Evolutionary conservation across 2,797 vertebrate genomes (phyloP).

Genomic region (Chelmon rostratus): DNA sequence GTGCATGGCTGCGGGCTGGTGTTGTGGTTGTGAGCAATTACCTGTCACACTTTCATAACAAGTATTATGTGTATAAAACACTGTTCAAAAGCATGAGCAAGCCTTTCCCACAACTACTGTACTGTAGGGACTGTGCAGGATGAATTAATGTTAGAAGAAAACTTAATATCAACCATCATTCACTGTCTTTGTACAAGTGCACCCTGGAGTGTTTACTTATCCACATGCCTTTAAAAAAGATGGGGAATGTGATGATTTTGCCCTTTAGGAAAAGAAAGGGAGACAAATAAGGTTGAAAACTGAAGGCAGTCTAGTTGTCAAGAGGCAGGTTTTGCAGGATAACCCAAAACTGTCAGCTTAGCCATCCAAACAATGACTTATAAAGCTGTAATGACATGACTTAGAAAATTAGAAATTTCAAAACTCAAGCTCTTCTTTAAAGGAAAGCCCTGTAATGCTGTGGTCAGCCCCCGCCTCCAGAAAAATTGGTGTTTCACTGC

Average conservation of each 20-base stretch:
- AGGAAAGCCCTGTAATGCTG: conserved; percentile 2
- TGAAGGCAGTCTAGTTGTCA: conserved; percentile 1
- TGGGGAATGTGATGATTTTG: conserved; percentile 19
- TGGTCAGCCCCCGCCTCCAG: not conserved
- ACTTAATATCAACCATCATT: conserved; percentile 49
- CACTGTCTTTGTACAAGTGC: conserved; percentile 27
- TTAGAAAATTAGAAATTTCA: not conserved
- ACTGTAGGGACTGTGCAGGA: not conserved
- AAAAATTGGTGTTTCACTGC: conserved; percentile 20
- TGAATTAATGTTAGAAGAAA: conserved; percentile 41
- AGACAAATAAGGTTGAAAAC: conserved; percentile 23
- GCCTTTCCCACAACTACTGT: conserved; percentile 14
- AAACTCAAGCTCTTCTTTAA: conserved; percentile 6
- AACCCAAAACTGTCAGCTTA: conserved; percentile 21
- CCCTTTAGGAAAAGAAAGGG: conserved; percentile 13
- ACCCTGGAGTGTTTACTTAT: conserved; percentile 39
- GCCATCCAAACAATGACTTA: conserved; percentile 10
- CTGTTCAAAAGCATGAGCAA: conserved; percentile 28
- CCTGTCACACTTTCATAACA: conserved; percentile 42
- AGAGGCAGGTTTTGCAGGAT: conserved; percentile 6
- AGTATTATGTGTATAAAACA: conserved; percentile 21
- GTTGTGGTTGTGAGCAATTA: conserved; percentile 39
- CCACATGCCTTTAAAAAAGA: conserved; percentile 37
- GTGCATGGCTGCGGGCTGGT: conserved; percentile 1
- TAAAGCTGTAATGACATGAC: conserved; percentile 9